Base-by-base conservation (phyloP, 2,113 vertebrate species). In the Paedocypris sp. region DNA sequence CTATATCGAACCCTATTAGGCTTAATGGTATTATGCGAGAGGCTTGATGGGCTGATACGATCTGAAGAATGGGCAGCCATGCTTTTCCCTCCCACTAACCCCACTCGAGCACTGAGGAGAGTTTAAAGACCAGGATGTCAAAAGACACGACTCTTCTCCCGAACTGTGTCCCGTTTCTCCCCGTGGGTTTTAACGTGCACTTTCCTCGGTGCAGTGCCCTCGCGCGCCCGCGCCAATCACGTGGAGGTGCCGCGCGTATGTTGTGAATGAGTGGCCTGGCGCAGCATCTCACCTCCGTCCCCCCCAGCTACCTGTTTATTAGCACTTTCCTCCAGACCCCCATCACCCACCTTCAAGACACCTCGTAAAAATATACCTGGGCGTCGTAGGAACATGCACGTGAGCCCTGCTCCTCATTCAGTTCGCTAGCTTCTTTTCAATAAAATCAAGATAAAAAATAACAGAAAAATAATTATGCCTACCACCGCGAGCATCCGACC, bases 391-490 rank as follows among this genome's bases (percentile, higher is more conserved):
- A 87, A 86, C 83, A 82, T 58, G 76, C 76, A 74, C 80, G 78
- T 67, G 75, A 73, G 51, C 75, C 71, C 73, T 83, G 86, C 71
- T 76, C 53, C 68, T 66, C 75, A 77, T 60, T 80, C 64, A 80
- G 75, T 47, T 75, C 68, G 75, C 78, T 76, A 66, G 71, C 79
- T 78, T 79, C 82, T 75, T 85, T 79, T 86, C 79, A 92, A 91
- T 90, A 92, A 92, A 92, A 91, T 92, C 90, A 86, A 81, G 86
- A 86, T 83, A 90, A 91, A 92, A 92, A 92, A 90, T 92, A 88
- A 87, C 83, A 83, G 85, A 90, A 91, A 92, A 91, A 91, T 92
- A 86, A 85, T 82, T 85, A 83, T 82, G 84, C 82, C 85, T 80
- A 82, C 52, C 52, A 41, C 76, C 84, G n/a, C 80, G 77, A 79